Percentiles rank a stretch among this genome's conserved stretches.
These are phyloP conservation scores for Ceriagrion tenellum DNA, from an alignment of 2,888 invertebrate species.

Conservation along the genomic window DNA sequence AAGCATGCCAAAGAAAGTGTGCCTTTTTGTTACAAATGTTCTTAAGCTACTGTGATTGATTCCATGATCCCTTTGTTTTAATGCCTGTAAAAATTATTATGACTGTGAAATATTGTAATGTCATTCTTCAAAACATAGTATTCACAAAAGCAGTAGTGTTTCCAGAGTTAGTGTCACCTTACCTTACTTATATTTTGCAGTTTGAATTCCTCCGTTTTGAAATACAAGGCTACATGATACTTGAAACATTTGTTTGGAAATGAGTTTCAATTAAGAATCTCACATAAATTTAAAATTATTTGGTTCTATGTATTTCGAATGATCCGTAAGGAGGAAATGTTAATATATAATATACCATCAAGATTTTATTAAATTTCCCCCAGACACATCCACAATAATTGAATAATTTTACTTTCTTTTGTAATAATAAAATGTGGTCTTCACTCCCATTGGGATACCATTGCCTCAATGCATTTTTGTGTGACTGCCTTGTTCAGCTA, in stretches of 20 bases:
- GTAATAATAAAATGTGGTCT: not conserved
- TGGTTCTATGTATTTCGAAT: no score
- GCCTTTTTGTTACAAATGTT: not conserved
- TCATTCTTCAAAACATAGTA: not conserved
- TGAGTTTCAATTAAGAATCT: no score
- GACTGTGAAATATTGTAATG: not conserved
- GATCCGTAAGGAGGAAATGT: no score
- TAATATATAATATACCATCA: no score
- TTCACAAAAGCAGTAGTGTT: not conserved
- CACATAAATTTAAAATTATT: no score
- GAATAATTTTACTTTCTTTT: no score
- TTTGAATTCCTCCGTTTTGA: not conserved
- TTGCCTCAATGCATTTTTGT: not conserved
- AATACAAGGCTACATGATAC: not conserved
- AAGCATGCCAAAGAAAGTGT: conserved; percentile 47
- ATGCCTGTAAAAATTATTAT: not conserved
- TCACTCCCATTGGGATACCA: not conserved
- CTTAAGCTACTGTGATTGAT: conserved; percentile 6
- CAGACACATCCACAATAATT: no score
- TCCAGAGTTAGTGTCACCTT: not conserved
- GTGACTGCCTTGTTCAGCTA: conserved; percentile 22
- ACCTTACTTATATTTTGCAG: not conserved
- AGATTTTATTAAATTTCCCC: no score
- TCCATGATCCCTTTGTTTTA: not conserved
- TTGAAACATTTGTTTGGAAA: no score